These are phyloP conservation scores for Oryzias woworae DNA, from an alignment of 2,113 vertebrate genomes.

Conservation along the genomic window DNA sequence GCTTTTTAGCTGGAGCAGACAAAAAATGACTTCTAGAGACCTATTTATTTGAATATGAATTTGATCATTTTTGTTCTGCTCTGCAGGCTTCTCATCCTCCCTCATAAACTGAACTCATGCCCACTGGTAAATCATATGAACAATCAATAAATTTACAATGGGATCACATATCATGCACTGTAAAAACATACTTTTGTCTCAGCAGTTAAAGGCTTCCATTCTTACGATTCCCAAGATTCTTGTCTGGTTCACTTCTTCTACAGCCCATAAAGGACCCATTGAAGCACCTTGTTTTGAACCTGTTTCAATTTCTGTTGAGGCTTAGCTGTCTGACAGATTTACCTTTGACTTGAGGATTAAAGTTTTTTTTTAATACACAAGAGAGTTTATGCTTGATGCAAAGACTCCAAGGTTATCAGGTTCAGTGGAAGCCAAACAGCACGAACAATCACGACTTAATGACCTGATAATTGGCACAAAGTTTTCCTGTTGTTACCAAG, in stretches of 20 bases:
- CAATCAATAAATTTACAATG: slow-evolving; percentile 12
- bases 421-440: no score
- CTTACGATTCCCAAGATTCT: not conserved
- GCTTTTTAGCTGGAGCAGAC: slow-evolving; percentile 36
- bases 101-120: slow-evolving; percentile 12
- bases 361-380: no score
- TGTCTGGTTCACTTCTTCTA: not conserved
- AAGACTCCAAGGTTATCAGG: no score
- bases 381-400: no score
- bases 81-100: slow-evolving; percentile 15
- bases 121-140: slow-evolving; percentile 14
- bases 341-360: no score
- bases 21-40: slow-evolving; percentile 32
- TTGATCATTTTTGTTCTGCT: slow-evolving; percentile 18
- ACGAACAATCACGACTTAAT: no score
- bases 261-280: no score
- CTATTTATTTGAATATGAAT: slow-evolving; percentile 18
- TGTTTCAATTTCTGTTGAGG: no score
- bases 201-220: slow-evolving; percentile 1
- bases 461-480: no score
- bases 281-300: no score
- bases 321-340: no score
- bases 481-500: no score
- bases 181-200: slow-evolving; percentile 1
- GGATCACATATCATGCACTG: not conserved